These are phyloP conservation scores for Vimba vimba DNA, from an alignment of 2,113 vertebrate species.

Conservation along the genomic window DNA sequence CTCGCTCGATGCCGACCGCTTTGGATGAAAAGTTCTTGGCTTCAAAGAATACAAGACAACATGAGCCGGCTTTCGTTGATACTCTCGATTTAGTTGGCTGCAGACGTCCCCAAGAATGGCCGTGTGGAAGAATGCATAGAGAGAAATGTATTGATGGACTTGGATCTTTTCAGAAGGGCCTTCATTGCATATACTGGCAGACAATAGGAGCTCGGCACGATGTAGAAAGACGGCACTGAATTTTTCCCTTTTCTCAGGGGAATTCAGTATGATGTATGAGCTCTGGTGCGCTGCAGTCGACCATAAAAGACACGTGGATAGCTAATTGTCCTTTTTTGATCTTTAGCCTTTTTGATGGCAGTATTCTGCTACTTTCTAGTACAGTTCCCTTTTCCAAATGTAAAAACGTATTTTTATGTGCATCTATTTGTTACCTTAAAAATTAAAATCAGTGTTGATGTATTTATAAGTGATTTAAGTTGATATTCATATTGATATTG, in stretches of 20 bases:
- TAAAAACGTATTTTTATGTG: not conserved
- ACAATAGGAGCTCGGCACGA: constrained; percentile 7
- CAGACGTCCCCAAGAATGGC: constrained; percentile 13
- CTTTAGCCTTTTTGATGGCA: not conserved
- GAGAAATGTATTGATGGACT: constrained; percentile 44
- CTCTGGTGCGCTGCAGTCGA: constrained; percentile 2
- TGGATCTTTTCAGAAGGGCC: constrained; percentile 47
- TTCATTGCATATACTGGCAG: constrained; percentile 39
- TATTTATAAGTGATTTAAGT: not conserved
- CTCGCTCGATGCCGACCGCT: constrained; percentile 20
- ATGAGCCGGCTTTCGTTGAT: constrained; percentile 33
- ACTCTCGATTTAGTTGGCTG: constrained; percentile 34
- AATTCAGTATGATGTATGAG: not conserved
- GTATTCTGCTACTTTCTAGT: not conserved
- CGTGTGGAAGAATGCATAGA: constrained; percentile 44
- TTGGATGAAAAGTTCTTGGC: constrained; percentile 37
- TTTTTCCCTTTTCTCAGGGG: not conserved
- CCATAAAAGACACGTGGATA: not conserved
- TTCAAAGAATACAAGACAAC: constrained; percentile 21
- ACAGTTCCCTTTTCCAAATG: not conserved
- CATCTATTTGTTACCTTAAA: not conserved
- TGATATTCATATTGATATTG: too few species aligned
- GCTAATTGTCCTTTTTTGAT: constrained; percentile 21
- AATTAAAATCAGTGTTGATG: not conserved
- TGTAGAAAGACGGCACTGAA: constrained; percentile 12